Conservation (phyloP, 2,113 vertebrate species). For the Falcunculus frontatus region DNA sequence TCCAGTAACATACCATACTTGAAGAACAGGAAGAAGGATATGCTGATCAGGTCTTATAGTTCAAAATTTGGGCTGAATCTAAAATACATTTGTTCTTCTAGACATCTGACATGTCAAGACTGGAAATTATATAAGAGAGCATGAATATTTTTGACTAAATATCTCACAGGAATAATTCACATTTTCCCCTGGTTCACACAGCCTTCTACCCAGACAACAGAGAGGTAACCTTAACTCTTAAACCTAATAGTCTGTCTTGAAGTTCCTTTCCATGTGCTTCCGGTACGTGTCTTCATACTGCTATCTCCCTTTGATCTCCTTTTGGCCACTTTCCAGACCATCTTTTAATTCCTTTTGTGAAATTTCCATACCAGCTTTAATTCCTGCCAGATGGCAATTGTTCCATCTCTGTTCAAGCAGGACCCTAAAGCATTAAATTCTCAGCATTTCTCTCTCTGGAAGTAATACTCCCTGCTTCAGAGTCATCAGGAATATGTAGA, state of each 20-base stretch:
- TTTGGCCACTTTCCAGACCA: constrained; percentile 17
- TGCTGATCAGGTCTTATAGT: not conserved
- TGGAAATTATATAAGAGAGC: not conserved
- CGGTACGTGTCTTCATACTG: not conserved
- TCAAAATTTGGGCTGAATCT: not conserved
- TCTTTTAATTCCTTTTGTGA: constrained; percentile 20
- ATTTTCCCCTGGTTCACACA: not conserved
- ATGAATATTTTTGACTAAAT: not conserved
- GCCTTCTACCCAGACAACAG: not conserved
- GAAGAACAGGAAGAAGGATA: not conserved
- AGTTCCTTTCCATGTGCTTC: not conserved
- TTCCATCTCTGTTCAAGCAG: not conserved
- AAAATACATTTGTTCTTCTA: not conserved
- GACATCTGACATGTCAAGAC: not conserved
- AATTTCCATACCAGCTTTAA: constrained; percentile 7
- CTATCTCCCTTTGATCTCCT: constrained; percentile 18
- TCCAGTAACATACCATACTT: not conserved
- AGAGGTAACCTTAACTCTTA: not conserved
- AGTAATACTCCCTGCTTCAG: not conserved
- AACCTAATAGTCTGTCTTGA: not conserved
- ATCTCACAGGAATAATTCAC: not conserved
- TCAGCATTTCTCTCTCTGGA: not conserved
- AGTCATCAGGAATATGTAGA: not conserved
- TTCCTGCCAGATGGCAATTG: constrained; percentile 16
- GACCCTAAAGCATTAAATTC: not conserved